Conservation (phyloP, 35 echinoderm and acorn worm species). For the Lytechinus pictus region DNA sequence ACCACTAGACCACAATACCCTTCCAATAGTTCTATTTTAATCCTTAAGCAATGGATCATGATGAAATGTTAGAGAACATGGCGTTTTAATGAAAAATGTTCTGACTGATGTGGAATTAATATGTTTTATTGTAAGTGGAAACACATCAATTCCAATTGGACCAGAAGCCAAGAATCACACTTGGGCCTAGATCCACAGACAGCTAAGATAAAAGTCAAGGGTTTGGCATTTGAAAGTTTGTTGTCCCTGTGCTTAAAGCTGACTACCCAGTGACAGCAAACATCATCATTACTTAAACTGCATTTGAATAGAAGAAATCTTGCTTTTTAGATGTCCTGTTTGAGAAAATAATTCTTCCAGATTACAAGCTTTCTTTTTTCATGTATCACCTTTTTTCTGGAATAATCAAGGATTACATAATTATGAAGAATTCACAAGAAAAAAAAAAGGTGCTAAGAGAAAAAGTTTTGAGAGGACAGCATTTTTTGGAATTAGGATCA, state of each 20-base stretch:
- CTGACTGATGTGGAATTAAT: neutral
- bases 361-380: too few species aligned
- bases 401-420: too few species aligned
- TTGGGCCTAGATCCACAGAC: neutral
- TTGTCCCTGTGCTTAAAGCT: neutral
- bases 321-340: too few species aligned
- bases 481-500: too few species aligned
- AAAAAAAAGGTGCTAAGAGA: too few species aligned
- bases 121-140: neutral
- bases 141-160: neutral
- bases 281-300: neutral
- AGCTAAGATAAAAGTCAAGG: neutral
- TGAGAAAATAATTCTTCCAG: too few species aligned
- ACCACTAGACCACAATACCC: neutral
- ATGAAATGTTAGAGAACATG: neutral
- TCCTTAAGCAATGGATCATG: neutral
- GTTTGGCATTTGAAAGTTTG: neutral
- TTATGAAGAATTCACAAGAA: too few species aligned
- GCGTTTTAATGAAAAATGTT: neutral
- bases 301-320: neutral
- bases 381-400: too few species aligned
- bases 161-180: neutral
- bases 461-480: too few species aligned
- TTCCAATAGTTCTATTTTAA: neutral
- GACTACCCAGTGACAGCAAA: neutral